Conservation (phyloP, 1,140 invertebrate species). For the Wiebesia pumilae region DNA sequence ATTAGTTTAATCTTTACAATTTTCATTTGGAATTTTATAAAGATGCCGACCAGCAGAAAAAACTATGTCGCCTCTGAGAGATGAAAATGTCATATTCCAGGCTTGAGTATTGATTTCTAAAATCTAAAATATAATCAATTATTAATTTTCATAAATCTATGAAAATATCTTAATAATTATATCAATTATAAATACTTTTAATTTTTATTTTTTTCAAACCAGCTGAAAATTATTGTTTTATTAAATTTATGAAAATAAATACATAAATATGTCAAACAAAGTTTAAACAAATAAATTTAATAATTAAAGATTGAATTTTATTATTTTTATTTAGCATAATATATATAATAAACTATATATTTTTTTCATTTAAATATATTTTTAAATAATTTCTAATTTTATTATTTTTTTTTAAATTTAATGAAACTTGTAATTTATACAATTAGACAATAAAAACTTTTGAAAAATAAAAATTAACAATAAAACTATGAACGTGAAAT, state of each 20-base stretch:
- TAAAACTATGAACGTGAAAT: neutral
- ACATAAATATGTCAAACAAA: too few relatives aligned
- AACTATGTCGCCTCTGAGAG: constrained; percentile 56
- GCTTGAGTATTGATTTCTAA: constrained; percentile 56
- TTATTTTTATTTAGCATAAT: too few relatives aligned
- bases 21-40: constrained; percentile 57
- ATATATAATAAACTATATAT: too few relatives aligned
- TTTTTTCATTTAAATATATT: too few relatives aligned
- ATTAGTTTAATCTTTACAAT: constrained; percentile 54
- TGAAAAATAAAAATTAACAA: neutral
- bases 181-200: neutral
- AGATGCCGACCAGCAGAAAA: constrained; percentile 58
- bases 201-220: too few relatives aligned
- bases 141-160: neutral
- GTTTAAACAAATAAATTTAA: too few relatives aligned
- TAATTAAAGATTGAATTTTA: too few relatives aligned
- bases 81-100: constrained; percentile 54
- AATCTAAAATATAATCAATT: constrained; percentile 50
- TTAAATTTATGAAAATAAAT: too few relatives aligned
- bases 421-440: neutral
- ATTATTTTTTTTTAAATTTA: too few relatives aligned
- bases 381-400: too few relatives aligned
- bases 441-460: neutral
- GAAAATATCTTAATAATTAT: neutral
- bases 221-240: too few relatives aligned